A percentile compares a stretch with the other conserved stretches of the same genome.
These are phyloP conservation scores for Myotis davidii DNA, from an alignment of 2,113 vertebrate species.

Conservation along the genomic window DNA sequence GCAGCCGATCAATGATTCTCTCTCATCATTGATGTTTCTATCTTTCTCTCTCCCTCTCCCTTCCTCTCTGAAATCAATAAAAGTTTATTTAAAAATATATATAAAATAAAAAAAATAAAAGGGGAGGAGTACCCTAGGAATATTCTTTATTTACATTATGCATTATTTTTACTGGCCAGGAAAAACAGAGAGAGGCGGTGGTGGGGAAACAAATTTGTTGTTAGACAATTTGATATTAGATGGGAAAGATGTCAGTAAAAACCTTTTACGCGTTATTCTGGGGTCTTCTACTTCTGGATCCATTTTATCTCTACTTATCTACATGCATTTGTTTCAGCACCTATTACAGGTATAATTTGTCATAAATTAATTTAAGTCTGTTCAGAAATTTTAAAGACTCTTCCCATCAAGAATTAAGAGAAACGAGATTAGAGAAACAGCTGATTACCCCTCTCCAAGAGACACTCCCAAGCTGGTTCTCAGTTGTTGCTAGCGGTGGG, in stretches of 20 bases:
- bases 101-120: too few relatives aligned
- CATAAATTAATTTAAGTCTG: conserved; percentile 39
- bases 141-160: neutral
- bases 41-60: too few relatives aligned
- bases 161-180: neutral
- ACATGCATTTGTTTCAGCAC: neutral
- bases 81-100: too few relatives aligned
- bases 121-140: neutral
- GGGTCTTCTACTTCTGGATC: neutral
- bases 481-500: neutral
- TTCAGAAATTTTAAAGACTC: neutral
- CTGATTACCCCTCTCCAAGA: neutral
- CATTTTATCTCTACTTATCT: conserved; percentile 27
- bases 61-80: too few relatives aligned
- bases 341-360: neutral
- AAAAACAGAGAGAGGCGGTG: neutral
- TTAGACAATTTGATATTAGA: neutral
- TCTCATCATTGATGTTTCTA: too few relatives aligned
- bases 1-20: too few relatives aligned
- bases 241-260: neutral
- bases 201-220: neutral
- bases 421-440: conserved; percentile 3
- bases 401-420: conserved; percentile 34
- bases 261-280: neutral
- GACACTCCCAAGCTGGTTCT: neutral